A percentile compares a stretch with the other conserved stretches of the same genome.
phyloP scores from a whole-genome alignment of 2,113 vertebrate genomes.

The Pyxicephalus adspersus region DNA sequence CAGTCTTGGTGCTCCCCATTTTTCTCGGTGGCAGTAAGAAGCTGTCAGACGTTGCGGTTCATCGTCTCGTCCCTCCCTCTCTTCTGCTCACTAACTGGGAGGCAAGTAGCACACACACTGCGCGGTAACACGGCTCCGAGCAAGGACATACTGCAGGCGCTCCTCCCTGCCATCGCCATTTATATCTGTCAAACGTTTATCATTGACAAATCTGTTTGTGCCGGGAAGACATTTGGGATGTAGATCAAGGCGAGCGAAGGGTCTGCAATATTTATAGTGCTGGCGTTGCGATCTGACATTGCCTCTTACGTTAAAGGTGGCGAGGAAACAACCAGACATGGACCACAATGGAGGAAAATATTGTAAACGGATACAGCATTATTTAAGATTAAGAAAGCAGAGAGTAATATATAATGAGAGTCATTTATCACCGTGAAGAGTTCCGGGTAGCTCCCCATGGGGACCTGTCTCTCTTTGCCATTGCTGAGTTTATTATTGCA shows the following conservation, averaged over 20 bases:
- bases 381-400: conserved; percentile 52
- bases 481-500: conserved; percentile 8
- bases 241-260: conserved; percentile 48
- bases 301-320: conserved; percentile 1
- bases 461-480: not conserved
- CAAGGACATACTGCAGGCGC: conserved; percentile 64
- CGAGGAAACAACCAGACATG: conserved; percentile 18
- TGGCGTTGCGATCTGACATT: conserved; percentile 43
- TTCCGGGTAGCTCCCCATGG: conserved; percentile 10
- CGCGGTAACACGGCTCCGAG: conserved; percentile 60
- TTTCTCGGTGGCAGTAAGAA: conserved; percentile 60
- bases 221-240: conserved; percentile 45
- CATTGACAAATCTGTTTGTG: conserved; percentile 61
- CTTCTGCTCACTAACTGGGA: conserved; percentile 63
- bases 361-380: conserved; percentile 35
- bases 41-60: conserved; percentile 54
- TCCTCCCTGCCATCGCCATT: conserved; percentile 65
- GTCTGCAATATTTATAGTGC: conserved; percentile 51
- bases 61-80: conserved; percentile 46
- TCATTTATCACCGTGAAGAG: conserved; percentile 38
- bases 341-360: conserved; percentile 8
- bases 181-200: conserved; percentile 72
- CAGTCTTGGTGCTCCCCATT: conserved; percentile 51
- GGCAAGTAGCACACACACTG: conserved; percentile 62
- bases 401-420: conserved; percentile 46